Percentiles rank a stretch among this genome's conserved stretches.
These are phyloP conservation scores for Cheilosia vulpina DNA, from an alignment of 2,888 invertebrate species.

Conservation along the genomic window DNA sequence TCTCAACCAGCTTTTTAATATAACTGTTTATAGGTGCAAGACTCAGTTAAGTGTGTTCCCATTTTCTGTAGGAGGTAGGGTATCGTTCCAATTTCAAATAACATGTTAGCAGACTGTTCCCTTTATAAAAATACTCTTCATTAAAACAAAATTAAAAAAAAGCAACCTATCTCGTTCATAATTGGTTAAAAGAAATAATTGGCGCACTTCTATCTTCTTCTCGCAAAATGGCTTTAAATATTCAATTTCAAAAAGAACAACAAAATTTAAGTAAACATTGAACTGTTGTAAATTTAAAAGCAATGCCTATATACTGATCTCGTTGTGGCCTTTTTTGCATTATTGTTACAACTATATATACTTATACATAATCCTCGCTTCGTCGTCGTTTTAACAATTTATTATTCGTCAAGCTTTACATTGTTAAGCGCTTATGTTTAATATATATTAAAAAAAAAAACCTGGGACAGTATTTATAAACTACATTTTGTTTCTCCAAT, in stretches of 20 bases:
- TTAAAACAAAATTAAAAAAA: slow-evolving; percentile 4
- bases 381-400: slow-evolving; percentile 37
- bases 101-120: not conserved
- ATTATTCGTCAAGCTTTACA: slow-evolving; percentile 30
- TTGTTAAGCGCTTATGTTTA: slow-evolving; percentile 41
- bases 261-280: slow-evolving; percentile 23
- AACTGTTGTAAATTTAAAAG: slow-evolving; percentile 2
- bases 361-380: not conserved
- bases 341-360: slow-evolving; percentile 21
- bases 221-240: slow-evolving; percentile 55
- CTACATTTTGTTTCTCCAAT: not conserved
- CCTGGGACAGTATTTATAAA: not conserved
- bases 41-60: no score
- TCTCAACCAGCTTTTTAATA: no score
- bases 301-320: slow-evolving; percentile 16
- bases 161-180: not conserved
- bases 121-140: slow-evolving; percentile 19
- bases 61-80: no score
- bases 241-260: not conserved
- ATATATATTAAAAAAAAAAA: not conserved
- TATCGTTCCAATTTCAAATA: no score
- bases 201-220: slow-evolving; percentile 43
- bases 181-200: slow-evolving; percentile 34
- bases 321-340: slow-evolving; percentile 31
- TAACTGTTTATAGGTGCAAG: no score